Conservation (phyloP, 2,888 invertebrate species). For the Tillus elongatus region DNA sequence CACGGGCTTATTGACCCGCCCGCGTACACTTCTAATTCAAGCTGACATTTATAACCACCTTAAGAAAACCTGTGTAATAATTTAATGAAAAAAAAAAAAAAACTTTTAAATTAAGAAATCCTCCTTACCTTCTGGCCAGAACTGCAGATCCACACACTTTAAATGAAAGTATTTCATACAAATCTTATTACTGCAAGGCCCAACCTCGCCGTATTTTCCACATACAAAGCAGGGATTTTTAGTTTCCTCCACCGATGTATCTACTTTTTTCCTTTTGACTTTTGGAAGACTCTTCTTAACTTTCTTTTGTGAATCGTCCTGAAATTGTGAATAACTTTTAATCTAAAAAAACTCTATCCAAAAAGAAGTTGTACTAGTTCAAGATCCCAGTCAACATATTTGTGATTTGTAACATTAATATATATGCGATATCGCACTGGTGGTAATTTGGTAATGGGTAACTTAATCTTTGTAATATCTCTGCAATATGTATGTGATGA, state of each 20-base stretch:
- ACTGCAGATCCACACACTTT: slow-evolving; percentile 32
- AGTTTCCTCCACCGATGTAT: neutral
- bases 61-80: neutral
- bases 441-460: too few species aligned
- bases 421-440: too few species aligned
- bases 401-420: too few species aligned
- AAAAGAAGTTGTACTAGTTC: too few species aligned
- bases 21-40: too few species aligned
- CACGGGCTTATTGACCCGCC: too few species aligned
- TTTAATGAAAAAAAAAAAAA: neutral
- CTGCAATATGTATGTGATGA: too few species aligned
- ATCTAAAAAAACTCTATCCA: slow-evolving; percentile 6
- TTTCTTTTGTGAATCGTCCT: slow-evolving; percentile 26
- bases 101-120: neutral
- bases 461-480: too few species aligned
- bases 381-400: too few species aligned
- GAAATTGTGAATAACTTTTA: slow-evolving; percentile 14
- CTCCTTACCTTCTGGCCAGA: slow-evolving; percentile 33
- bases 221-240: slow-evolving; percentile 35
- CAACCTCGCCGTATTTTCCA: slow-evolving; percentile 27
- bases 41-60: too few species aligned
- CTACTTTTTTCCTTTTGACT: slow-evolving; percentile 5
- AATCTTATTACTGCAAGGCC: slow-evolving; percentile 34
- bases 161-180: slow-evolving; percentile 38
- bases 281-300: slow-evolving; percentile 18